A percentile compares a stretch with the other conserved stretches of the same genome.
Conservation (phyloP, 2,113 vertebrate species). For the Zosterops borbonicus region DNA sequence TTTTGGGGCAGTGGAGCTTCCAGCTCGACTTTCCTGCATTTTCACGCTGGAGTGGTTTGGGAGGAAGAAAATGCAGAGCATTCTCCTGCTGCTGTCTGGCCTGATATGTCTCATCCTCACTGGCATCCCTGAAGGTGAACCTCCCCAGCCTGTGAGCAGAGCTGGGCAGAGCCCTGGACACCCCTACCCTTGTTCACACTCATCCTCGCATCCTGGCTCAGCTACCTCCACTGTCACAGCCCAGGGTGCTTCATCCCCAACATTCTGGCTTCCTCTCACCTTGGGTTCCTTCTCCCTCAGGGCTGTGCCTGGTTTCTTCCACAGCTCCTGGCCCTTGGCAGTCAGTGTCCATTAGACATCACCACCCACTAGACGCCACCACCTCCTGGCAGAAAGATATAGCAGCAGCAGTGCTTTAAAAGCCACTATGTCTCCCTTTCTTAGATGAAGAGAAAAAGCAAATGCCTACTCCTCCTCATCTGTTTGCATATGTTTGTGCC, state of each 20-base stretch:
- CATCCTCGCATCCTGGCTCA: not conserved
- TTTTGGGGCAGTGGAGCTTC: constrained; percentile 83
- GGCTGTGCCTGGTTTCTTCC: not conserved
- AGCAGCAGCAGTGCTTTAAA: not conserved
- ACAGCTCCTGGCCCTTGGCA: not conserved
- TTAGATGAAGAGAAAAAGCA: not conserved
- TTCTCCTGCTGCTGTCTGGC: constrained; percentile 75
- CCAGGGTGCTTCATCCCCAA: not conserved
- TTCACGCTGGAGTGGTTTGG: constrained; percentile 80
- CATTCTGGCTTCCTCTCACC: not conserved
- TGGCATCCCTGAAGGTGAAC: constrained; percentile 79
- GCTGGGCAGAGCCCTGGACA: not conserved
- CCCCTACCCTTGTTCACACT: not conserved
- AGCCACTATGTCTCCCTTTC: not conserved
- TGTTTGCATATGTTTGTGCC: not conserved
- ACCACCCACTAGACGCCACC: not conserved
- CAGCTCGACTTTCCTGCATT: constrained; percentile 70
- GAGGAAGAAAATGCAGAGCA: constrained; percentile 72
- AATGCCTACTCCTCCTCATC: not conserved
- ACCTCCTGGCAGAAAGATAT: not conserved
- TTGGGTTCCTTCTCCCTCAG: not conserved
- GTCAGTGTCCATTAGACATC: not conserved
- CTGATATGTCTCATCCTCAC: constrained; percentile 74
- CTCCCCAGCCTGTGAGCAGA: not conserved
- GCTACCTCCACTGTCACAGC: not conserved